Base-by-base conservation (phyloP, 2,888 invertebrate genomes). In the Antheraea yamamai region DNA sequence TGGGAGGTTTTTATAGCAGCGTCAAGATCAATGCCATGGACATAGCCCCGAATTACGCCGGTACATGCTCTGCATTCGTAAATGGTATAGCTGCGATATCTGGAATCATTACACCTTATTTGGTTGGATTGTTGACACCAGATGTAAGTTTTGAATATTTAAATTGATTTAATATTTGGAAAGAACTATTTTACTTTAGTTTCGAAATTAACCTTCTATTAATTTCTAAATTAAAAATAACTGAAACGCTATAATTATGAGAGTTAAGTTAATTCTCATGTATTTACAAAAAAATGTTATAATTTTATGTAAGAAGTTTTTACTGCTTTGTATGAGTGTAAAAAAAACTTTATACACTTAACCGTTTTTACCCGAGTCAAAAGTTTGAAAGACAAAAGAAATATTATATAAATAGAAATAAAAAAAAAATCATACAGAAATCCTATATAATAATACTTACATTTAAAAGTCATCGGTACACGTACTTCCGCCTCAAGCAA, bases 1-100 rank as follows among this genome's bases (percentile, higher is more conserved):
- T 97, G 96, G 97, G 96, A 2, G 96, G 96, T 1, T 97, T 96
- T 87, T 97, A 97, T 83, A 96, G 96, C 81, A 96, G 96, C 77
- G 95, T 96, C 83, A 96, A 96, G 86, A 96, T 96, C 75, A 96
- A 96, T 86, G 95, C 96, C 7, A 92, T 96, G 87, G 96, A 96
- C 82, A 92, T 96, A 51, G 95, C 96, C 0, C 96, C 96, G 0
- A 96, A 96, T 83, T 96, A 95, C 81, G 96, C 96, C 0, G 96
- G 96, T 0, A 96, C 96, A 0, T 91, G 96, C 66, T 96, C 96
- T 83, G 96, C 96, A 0, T 93, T 96, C 58, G 96, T 95, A 1
- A 96, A 96, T 81, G 96, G 96, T 0, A 88, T 96, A 51, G 96
- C 96, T 1, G 96, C 96, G 1, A 86, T 96, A 39, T 95, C 96